phyloP scores from a whole-genome alignment of 35 echinoderm and acorn worm genomes.

The Apostichopus californicus region DNA sequence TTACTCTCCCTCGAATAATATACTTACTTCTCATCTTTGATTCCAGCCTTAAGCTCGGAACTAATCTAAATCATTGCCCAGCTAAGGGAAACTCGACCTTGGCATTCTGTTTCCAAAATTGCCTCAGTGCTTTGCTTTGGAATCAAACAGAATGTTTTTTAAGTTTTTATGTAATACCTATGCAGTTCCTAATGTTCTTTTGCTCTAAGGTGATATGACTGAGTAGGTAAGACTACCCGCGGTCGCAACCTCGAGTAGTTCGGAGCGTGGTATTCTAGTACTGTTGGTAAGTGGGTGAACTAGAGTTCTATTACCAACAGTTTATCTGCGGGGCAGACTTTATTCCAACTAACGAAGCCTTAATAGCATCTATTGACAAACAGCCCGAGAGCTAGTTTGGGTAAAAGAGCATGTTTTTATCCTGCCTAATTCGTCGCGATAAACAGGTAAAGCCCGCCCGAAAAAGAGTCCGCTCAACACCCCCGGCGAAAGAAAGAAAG shows the following conservation, averaged over 20 bases:
- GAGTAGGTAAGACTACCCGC: conserved; percentile 50
- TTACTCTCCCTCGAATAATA: conserved; percentile 16
- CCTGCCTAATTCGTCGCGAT: conserved; percentile 35
- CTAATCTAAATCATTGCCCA: conserved; percentile 41
- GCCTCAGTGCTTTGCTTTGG: conserved; percentile 1
- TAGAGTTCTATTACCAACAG: conserved; percentile 35
- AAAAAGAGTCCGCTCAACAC: conserved; percentile 5
- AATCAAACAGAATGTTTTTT: conserved; percentile 23
- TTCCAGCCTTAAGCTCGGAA: conserved; percentile 46
- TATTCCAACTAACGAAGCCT: conserved; percentile 48
- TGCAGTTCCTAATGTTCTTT: conserved; percentile 42
- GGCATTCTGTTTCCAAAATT: conserved; percentile 33
- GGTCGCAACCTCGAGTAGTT: conserved; percentile 44
- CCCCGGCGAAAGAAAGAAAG: background rate
- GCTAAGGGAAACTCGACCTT: conserved; percentile 39
- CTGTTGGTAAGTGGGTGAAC: conserved; percentile 31
- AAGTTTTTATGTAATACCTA: conserved; percentile 32
- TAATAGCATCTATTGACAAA: conserved; percentile 53
- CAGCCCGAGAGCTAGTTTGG: conserved; percentile 10
- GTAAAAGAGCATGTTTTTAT: conserved; percentile 35
- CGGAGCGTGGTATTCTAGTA: conserved; percentile 13
- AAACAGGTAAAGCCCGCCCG: conserved; percentile 35
- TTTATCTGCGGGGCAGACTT: conserved; percentile 51
- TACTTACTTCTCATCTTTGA: conserved; percentile 34
- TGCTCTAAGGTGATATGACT: conserved; percentile 32